Conservation (phyloP, 2,113 vertebrate species). For the Melanostigma gelatinosum region DNA sequence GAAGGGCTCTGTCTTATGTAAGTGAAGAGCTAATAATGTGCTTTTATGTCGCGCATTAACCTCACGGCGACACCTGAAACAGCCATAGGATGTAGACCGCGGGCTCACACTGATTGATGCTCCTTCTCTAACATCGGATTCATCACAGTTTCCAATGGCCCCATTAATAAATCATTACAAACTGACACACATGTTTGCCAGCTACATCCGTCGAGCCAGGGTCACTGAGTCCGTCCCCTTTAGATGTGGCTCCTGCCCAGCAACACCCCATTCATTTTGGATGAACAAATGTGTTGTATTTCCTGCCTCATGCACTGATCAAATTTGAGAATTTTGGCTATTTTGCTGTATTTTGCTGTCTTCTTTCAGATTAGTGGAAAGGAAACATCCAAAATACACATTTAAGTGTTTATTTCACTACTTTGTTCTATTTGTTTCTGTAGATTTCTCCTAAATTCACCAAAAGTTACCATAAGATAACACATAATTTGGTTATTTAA, state of each 20-base stretch:
- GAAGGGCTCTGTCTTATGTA: not conserved
- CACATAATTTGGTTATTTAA: no score
- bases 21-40: conserved; percentile 1
- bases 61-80: not conserved
- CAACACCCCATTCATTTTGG: conserved; percentile 2
- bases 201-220: conserved; percentile 21
- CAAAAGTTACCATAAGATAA: no score
- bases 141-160: conserved; percentile 59
- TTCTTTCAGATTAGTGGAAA: no score
- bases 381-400: no score
- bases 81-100: not conserved
- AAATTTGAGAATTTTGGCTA: no score
- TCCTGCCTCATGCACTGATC: no score
- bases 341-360: no score
- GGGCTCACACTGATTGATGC: conserved; percentile 23
- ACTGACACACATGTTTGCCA: conserved; percentile 42
- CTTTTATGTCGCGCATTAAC: not conserved
- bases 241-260: conserved; percentile 38
- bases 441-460: no score
- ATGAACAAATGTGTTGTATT: not conserved
- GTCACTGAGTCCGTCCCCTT: conserved; percentile 52
- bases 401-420: no score
- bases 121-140: conserved; percentile 35
- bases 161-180: conserved; percentile 73
- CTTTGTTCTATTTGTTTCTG: no score